Evolutionary conservation across 2,797 vertebrate species (phyloP), one percentile per base, ranked within the genome.

Genomic region (Poecilia velifera): DNA sequence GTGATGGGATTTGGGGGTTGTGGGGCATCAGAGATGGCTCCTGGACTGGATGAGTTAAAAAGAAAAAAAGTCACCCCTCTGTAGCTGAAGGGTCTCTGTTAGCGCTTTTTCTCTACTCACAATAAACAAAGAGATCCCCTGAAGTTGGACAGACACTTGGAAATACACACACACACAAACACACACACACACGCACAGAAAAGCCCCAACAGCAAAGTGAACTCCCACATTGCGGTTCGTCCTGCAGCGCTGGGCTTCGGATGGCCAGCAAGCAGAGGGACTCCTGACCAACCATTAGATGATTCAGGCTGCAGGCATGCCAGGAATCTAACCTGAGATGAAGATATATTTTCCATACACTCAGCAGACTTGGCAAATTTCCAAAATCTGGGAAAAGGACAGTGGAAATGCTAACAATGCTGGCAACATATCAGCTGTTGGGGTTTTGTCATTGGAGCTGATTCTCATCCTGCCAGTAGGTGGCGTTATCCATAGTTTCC

Each of bases 251-350:
- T 84, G 59, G 74, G 87, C 76, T 89, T 86, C 84, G 85, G 86
- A 88, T 82, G 84, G 92, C 82, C 86, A 82, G 84, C 87, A 87
- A 78, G 78, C 86, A 86, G 77, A 86, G 73, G 78, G 78, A 88
- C 88, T 91, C 76, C 46, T 84, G 90, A 85, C 92, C 91, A 89
- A 91, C 90, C 84, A 87, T 89, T 68, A 79, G 89, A 90, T 92
- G 92, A 95, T 86, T 94, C 90, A 93, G 87, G 84, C 89, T 80
- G 85, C 84, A 89, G 95, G 95, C 93, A 96, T 96, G 87, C 77
- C 77, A 93, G 89, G 95, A 96, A 96, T 96, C 94, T 88, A 94
- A 95, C 94, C 92, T 94, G 94, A 93, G 92, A 95, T 93, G 93
- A 91, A 92, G 90, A 92, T 93, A 92, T 95, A 92, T 92, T 94